These are phyloP conservation scores for Aplysina aerophoba DNA, from an alignment of 37 sponge, comb jelly and placozoan genomes.

Conservation along the genomic window DNA sequence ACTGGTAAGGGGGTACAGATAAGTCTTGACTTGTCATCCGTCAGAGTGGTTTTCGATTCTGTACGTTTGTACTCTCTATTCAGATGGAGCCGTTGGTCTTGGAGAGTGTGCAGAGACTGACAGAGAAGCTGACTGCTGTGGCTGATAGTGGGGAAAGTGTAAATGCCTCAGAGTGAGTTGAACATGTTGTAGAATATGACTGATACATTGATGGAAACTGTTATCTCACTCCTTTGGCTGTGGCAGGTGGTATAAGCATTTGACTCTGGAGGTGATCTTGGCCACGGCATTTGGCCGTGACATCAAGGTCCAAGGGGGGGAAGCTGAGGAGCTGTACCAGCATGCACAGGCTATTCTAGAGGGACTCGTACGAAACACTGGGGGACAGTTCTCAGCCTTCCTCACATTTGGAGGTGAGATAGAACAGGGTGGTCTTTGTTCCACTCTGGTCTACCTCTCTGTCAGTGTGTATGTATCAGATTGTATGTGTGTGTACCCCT, in stretches of 20 bases:
- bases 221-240: neutral
- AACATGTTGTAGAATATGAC: too few relatives aligned
- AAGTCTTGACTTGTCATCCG: neutral
- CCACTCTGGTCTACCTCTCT: too few relatives aligned
- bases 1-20: neutral
- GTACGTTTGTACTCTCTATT: neutral
- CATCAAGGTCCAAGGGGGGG: conserved; percentile 40
- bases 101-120: too few relatives aligned
- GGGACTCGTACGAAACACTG: neutral
- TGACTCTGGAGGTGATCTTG: conserved; percentile 75
- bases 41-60: neutral
- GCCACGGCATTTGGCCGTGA: conserved; percentile 69
- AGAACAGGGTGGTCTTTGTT: too few relatives aligned
- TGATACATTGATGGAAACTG: too few relatives aligned
- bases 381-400: neutral
- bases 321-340: conserved; percentile 1
- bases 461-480: neutral
- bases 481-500: too few relatives aligned
- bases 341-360: neutral
- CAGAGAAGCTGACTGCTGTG: neutral
- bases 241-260: conserved; percentile 42
- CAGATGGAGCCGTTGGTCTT: too few relatives aligned
- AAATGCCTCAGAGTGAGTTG: too few relatives aligned
- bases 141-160: neutral
- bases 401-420: neutral